Base-by-base conservation (phyloP, 1,140 invertebrate species). In the Pseudomyrmex flavicornis region DNA sequence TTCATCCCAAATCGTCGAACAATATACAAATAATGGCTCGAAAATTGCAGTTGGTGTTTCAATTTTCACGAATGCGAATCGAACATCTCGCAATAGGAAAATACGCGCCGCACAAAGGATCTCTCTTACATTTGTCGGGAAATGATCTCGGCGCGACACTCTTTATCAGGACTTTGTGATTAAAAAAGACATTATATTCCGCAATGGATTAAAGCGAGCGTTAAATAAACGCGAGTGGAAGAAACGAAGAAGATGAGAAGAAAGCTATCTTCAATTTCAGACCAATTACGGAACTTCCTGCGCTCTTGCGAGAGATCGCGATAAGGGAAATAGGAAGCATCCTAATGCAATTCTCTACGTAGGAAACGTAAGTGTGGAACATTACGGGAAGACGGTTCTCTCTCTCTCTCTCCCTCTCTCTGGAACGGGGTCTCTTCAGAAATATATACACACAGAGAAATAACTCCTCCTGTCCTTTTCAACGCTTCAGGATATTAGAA, bases 401-500 rank as follows among this genome's bases (percentile, higher is more conserved):
- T 35, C 35, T 35, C 35, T 35, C 35, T 35, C 26, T 26, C 26
- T 17, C 17, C 0, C 17, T 17, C 17, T 17, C 17, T 17, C 17
- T 17, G 35, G 5, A 35, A 35, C 35, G 35, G 0, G 54, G n/a
- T 44, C 20, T 20, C 20, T n/a, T 66, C 20, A 79, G 52, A 79
- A 58, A 79, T 84, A 85, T 87, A 84, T 89, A 85, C 70, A 35
- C 35, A 85, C 70, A 62, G 80, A 50, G 62, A 87, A 85, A 72
- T 76, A 76, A 76, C 20, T 61, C 61, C 59, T 74, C 85, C 75
- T 80, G 77, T 74, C 70, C 83, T 74, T 73, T 50, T 56, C 76
- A 22, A 50, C 76, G 46, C 66, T 63, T 72, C 85, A 90, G 84
- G 90, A 92, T 92, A 92, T 92, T 92, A 91, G 90, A 91, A 35